Percentiles rank a stretch among this genome's conserved stretches.
These are phyloP conservation scores for Stegophylla sp. DNA, from an alignment of 2,888 invertebrate species.

Conservation along the genomic window DNA sequence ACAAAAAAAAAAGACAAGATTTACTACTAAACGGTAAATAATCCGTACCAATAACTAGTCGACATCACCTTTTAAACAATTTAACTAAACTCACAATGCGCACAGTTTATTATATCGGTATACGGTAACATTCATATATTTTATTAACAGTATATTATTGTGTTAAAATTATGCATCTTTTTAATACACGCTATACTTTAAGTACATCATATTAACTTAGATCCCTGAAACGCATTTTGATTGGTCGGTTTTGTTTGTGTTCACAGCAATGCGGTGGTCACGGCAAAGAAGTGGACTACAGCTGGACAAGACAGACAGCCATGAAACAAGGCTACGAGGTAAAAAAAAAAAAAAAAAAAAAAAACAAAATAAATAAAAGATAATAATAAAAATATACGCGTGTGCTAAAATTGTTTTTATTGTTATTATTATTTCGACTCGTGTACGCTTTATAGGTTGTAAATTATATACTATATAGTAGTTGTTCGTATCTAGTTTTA, in stretches of 20 bases:
- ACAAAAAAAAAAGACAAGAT: neutral
- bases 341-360: conserved; percentile 63
- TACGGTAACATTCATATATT: neutral
- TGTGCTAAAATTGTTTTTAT: conserved; percentile 13
- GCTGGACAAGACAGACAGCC: conserved; percentile 71
- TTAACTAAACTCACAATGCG: too few species aligned
- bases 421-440: conserved; percentile 9
- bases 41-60: too few species aligned
- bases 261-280: conserved; percentile 71
- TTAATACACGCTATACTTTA: neutral
- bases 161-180: neutral
- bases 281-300: conserved; percentile 71
- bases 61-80: too few species aligned
- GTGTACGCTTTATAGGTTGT: neutral
- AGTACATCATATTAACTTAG: neutral
- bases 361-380: too few species aligned
- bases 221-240: neutral
- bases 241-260: conserved; percentile 64
- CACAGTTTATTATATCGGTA: too few species aligned
- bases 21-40: neutral
- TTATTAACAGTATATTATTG: neutral
- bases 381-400: conserved; percentile 2
- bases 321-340: conserved; percentile 72
- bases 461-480: neutral
- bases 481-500: conserved; percentile 21